Conservation (phyloP, 2,888 invertebrate genomes). For the Philhelius pedissequus region DNA sequence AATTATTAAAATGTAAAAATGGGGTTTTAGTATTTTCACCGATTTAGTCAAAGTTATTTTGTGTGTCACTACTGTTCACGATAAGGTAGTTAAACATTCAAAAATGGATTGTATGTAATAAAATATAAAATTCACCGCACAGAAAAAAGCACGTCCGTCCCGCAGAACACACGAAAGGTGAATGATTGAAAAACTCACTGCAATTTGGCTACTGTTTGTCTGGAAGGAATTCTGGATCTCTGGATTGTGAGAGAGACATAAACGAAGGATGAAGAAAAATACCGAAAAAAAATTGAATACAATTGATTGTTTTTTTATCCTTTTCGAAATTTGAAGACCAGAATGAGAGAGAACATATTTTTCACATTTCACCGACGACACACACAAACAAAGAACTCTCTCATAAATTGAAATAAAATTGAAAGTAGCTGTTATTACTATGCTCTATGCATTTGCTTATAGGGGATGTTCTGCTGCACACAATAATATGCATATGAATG, state of each 20-base stretch:
- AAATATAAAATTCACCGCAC: constrained; percentile 17
- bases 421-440: too few relatives aligned
- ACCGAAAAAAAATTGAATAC: neutral
- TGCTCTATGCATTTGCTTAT: too few relatives aligned
- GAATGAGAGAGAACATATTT: neutral
- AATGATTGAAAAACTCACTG: constrained; percentile 34
- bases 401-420: constrained; percentile 29
- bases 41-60: neutral
- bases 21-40: neutral
- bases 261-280: neutral
- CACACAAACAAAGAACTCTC: neutral
- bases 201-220: constrained; percentile 46
- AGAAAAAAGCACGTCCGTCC: constrained; percentile 18
- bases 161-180: constrained; percentile 44
- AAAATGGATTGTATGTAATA: neutral
- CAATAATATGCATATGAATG: neutral
- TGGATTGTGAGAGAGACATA: neutral
- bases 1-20: neutral
- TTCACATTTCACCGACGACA: neutral
- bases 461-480: too few relatives aligned
- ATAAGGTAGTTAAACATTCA: neutral
- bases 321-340: neutral
- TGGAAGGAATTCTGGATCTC: too few relatives aligned
- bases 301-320: constrained; percentile 31
- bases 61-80: neutral